phyloP scores from a whole-genome alignment of 2,113 vertebrate genomes.

The Stigmatopora argus region DNA sequence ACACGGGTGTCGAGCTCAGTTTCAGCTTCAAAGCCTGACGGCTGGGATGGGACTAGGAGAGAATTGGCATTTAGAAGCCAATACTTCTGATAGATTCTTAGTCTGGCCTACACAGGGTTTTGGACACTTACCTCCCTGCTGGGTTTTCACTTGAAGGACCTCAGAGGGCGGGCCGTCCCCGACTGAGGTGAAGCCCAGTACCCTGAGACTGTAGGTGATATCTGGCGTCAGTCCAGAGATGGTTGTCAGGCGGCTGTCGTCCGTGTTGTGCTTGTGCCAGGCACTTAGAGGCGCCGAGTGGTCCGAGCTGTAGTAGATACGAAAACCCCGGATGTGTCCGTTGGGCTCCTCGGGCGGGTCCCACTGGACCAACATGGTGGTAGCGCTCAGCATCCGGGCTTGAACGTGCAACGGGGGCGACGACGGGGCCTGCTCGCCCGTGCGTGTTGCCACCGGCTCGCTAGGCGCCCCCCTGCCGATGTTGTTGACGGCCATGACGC shows the following conservation, averaged over 20 bases:
- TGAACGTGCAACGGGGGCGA: conserved; percentile 87
- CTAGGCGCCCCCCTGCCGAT: conserved; percentile 89
- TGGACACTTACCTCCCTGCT: conserved; percentile 83
- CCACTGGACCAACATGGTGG: conserved; percentile 95
- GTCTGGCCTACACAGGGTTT: not conserved
- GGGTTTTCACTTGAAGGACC: conserved; percentile 89
- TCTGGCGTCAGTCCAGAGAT: conserved; percentile 85
- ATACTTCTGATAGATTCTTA: not conserved
- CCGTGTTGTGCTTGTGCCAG: conserved; percentile 94
- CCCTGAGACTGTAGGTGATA: conserved; percentile 91
- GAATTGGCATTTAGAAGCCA: not conserved
- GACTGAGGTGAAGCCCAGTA: conserved; percentile 89
- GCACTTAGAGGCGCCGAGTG: conserved; percentile 78
- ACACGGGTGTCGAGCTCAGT: conserved; percentile 87
- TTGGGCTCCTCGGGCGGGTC: conserved; percentile 89
- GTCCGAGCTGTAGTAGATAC: conserved; percentile 86
- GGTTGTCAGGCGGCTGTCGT: conserved; percentile 86
- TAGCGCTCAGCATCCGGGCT: conserved; percentile 89
- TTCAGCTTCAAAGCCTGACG: conserved; percentile 87
- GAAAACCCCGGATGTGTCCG: conserved; percentile 86
- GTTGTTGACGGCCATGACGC: conserved; percentile 89
- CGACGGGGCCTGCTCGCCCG: conserved; percentile 90
- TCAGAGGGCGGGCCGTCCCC: conserved; percentile 88
- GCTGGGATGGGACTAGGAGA: conserved; percentile 84
- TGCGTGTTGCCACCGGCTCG: conserved; percentile 82